Evolutionary conservation across 2,888 invertebrate genomes (phyloP), one percentile per base, ranked within the genome.

Genomic region (Ischnura elegans): DNA sequence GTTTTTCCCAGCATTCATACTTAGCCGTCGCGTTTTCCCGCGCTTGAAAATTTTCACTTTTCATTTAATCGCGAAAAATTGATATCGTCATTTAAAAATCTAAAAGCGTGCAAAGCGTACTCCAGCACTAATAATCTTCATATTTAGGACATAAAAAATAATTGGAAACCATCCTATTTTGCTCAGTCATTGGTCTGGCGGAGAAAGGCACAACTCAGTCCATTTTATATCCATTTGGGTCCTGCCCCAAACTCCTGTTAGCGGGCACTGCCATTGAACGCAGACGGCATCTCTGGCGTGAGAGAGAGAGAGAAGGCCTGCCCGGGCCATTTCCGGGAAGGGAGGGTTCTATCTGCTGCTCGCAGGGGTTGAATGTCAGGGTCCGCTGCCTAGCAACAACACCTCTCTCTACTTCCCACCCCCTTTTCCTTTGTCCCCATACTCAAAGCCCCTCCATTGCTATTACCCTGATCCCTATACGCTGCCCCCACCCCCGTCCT

Each of bases 381-480:
- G 90, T 90, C 90, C 36, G 90, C 90, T 55, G 90, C 90, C 61
- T 90, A 90, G 90, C 90, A 90, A 90, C 90, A 90, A 90, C 61
- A n/a, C 87, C 87, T 51, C 51, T 47, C 51, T 47, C 51, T 51
- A 25, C 47, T 47, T n/a, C n/a, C n/a, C 61, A 61, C n/a, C 76
- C 13, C 36, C 36, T 21, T 76, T 76, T 76, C 76, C 76, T 36
- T 76, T 76, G 29, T 76, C 76, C 76, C 13, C 36, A 2, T 36
- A 36, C 76, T 5, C 76, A 1, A 76, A 16, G 16, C 55, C 55
- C 25, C 42, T 42, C 42, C 61, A 42, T 90, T n/a, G n/a, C 55
- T 36, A 10, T 55, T 42, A 42, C 51, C 6, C 51, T 36, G 36
- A 8, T 42, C 25, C 90, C 8, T 61, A 36, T 36, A 19, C 55